Evolutionary conservation across 92 coral and sea anemone species (phyloP), one percentile per base, ranked within the genome.

Genomic region (Actinernus sp.): DNA sequence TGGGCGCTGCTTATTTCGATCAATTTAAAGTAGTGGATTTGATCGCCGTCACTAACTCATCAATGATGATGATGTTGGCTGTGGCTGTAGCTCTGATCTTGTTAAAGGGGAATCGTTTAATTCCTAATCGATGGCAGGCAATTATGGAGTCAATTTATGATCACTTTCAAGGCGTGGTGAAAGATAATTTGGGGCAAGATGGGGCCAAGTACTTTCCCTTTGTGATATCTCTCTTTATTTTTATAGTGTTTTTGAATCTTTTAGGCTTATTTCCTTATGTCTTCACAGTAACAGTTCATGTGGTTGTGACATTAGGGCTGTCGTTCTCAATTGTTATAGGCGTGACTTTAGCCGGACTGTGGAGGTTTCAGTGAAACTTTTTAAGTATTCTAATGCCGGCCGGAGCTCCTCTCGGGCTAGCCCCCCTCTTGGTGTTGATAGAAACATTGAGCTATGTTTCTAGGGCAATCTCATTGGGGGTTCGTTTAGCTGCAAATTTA

Each of bases 401-500:
- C 55, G 96, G 96, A 45, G 96, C 91, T 61, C 96, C 96, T 51
- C 78, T 88, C 61, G 82, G 65, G 29, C 57, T 88, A 44, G 96
- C 96, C 60, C 95, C 96, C 33, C 79, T 88, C 58, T 84, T 88
- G 58, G 91, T 88, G 19, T n/a, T 84, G 68, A 84, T 88, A 49
- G 96, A 88, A 68, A 84, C 96, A 65, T 47, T 84, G 43, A 88
- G 96, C 46, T 88, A 71, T 79, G 39, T 88, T 26, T 84, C 85
- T 68, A 57, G 91, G 71, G 96, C 96, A 33, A 59, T 88, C 63
- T 88, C 96, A 55, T 79, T 88, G 53, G 96, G 96, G 36, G 81
- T 88, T 69, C 91, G 95, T 65, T 86, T 88, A 58, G 95, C 95
- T 25, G 95, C 95, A 17, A 88, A 88, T 84, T 65, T 88, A 45